Percentiles rank a stretch among this genome's conserved stretches.
Evolutionary conservation across 2,888 invertebrate species (phyloP).

Genomic region (Melinaea menophilus): DNA sequence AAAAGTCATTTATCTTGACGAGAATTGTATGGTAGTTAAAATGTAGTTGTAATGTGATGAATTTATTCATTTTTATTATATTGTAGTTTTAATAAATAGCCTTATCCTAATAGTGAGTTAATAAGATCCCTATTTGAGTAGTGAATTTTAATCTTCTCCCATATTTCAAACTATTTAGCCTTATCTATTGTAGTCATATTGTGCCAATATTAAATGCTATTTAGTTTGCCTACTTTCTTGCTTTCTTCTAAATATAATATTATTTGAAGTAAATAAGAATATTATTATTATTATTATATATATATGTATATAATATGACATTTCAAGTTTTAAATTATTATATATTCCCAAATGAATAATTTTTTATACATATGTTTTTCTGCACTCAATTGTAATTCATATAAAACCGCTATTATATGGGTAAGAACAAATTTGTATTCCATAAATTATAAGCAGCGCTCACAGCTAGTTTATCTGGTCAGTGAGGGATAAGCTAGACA

Average conservation of each 20-base stretch:
- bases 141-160: slow-evolving; percentile 9
- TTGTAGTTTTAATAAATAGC: slow-evolving; percentile 13
- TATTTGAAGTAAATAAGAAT: neutral
- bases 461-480: no score
- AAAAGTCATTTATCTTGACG: slow-evolving; percentile 1
- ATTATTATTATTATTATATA: no score
- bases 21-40: slow-evolving; percentile 7
- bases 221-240: slow-evolving; percentile 19
- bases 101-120: slow-evolving; percentile 17
- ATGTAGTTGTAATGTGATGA: slow-evolving; percentile 23
- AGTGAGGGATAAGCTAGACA: no score
- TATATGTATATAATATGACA: no score
- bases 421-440: no score
- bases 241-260: slow-evolving; percentile 18
- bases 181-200: slow-evolving; percentile 49
- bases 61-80: slow-evolving; percentile 17
- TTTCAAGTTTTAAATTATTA: slow-evolving; percentile 1
- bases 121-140: slow-evolving; percentile 8
- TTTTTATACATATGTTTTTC: no score
- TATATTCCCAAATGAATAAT: slow-evolving; percentile 1
- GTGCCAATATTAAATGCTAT: slow-evolving; percentile 53
- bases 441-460: no score
- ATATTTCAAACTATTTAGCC: slow-evolving; percentile 27
- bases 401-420: no score
- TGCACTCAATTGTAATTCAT: no score